These are phyloP conservation scores for Pandemis heparana DNA, from an alignment of 2,888 invertebrate genomes.

Conservation along the genomic window DNA sequence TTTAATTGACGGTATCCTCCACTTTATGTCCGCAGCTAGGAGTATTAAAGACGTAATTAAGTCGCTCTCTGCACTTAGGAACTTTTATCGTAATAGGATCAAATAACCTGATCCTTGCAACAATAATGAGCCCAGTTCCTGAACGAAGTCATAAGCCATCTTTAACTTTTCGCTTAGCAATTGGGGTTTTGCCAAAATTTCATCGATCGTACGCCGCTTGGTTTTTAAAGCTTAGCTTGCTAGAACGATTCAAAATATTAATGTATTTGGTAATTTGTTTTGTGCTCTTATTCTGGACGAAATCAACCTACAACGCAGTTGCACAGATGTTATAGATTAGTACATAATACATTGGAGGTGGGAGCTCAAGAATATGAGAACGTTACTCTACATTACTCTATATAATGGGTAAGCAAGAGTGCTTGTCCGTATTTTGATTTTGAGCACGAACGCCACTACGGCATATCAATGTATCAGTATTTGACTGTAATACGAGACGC, in stretches of 20 bases:
- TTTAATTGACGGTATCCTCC: not conserved
- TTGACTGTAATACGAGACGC: too few species aligned
- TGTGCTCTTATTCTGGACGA: not conserved
- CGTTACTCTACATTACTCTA: too few species aligned
- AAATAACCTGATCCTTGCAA: conserved; percentile 23
- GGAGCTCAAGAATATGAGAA: too few species aligned
- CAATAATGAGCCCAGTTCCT: not conserved
- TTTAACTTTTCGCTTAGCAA: conserved; percentile 20
- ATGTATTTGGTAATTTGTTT: too few species aligned
- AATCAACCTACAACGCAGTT: too few species aligned
- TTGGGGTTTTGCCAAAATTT: conserved; percentile 30
- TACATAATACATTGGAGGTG: too few species aligned
- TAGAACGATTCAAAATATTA: not conserved
- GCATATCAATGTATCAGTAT: too few species aligned
- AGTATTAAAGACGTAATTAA: not conserved
- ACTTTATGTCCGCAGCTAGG: not conserved
- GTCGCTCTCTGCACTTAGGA: conserved; percentile 7
- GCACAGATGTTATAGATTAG: too few species aligned
- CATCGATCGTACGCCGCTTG: not conserved
- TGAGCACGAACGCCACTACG: too few species aligned
- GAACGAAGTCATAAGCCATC: conserved; percentile 14
- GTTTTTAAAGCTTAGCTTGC: not conserved
- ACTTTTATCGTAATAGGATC: conserved; percentile 17
- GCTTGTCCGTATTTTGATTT: too few species aligned
- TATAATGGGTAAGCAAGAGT: too few species aligned